A percentile compares a stretch with the other conserved stretches of the same genome.
These are phyloP conservation scores for Morone chrysops DNA, from an alignment of 2,113 vertebrate species.

Conservation along the genomic window DNA sequence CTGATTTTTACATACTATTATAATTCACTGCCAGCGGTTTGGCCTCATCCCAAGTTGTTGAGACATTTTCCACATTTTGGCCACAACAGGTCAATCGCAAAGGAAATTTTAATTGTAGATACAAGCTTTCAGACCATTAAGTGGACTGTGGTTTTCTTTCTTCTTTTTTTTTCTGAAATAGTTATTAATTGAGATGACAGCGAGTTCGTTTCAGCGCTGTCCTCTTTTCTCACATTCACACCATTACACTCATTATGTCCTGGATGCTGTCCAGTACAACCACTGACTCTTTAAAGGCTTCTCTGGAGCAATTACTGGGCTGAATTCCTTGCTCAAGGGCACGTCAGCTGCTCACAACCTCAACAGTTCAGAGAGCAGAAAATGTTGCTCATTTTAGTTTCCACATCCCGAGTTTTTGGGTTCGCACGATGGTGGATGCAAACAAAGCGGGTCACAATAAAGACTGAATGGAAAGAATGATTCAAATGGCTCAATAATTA, in stretches of 20 bases:
- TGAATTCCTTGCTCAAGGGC: slow-evolving; percentile 56
- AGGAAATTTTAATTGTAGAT: slow-evolving; percentile 58
- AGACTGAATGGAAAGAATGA: slow-evolving; percentile 30
- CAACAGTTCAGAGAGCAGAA: slow-evolving; percentile 10
- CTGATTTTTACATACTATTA: slow-evolving; percentile 33
- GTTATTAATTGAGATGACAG: slow-evolving; percentile 17
- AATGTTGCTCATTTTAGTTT: slow-evolving; percentile 30
- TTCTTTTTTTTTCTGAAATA: background rate
- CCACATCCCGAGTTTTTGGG: background rate
- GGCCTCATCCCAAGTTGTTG: slow-evolving; percentile 32
- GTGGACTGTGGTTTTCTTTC: slow-evolving; percentile 37
- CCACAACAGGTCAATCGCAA: slow-evolving; percentile 48
- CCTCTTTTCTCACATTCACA: slow-evolving; percentile 11
- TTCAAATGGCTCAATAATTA: slow-evolving; percentile 13
- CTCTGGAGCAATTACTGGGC: slow-evolving; percentile 7
- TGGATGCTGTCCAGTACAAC: slow-evolving; percentile 2
- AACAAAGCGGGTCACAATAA: background rate
- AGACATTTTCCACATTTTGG: slow-evolving; percentile 54
- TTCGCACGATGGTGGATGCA: background rate
- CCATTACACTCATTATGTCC: slow-evolving; percentile 25
- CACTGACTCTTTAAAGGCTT: slow-evolving; percentile 13
- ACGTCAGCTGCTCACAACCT: slow-evolving; percentile 19
- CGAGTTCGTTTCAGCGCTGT: background rate
- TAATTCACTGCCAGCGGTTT: slow-evolving; percentile 53
- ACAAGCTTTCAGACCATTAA: slow-evolving; percentile 37